These are phyloP conservation scores for Erebia ligea DNA, from an alignment of 2,888 invertebrate genomes.

Conservation along the genomic window DNA sequence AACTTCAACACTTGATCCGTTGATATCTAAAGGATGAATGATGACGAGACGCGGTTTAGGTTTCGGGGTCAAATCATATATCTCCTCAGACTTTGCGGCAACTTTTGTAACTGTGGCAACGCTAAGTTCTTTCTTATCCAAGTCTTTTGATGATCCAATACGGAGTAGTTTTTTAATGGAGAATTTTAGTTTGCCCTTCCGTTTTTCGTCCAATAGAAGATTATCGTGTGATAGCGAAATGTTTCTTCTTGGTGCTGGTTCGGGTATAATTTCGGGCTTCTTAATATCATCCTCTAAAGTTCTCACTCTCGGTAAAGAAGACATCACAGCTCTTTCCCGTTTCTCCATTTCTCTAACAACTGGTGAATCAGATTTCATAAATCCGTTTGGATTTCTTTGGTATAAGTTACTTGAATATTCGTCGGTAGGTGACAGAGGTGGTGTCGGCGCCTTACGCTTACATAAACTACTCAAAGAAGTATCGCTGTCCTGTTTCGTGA, in stretches of 20 bases:
- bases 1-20: constrained; percentile 91
- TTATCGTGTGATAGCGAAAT: constrained; percentile 91
- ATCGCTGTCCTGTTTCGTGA: constrained; percentile 83
- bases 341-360: constrained; percentile 90
- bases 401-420: constrained; percentile 80
- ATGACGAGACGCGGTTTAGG: constrained; percentile 91
- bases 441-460: constrained; percentile 91
- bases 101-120: constrained; percentile 73
- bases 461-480: constrained; percentile 81
- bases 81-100: constrained; percentile 80
- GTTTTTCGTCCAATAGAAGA: constrained; percentile 84
- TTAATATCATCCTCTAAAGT: constrained; percentile 64
- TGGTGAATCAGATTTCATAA: constrained; percentile 85
- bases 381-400: constrained; percentile 82
- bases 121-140: constrained; percentile 82
- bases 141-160: constrained; percentile 89
- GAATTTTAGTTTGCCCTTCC: constrained; percentile 88
- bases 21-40: constrained; percentile 93
- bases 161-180: constrained; percentile 92
- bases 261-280: constrained; percentile 76
- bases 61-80: constrained; percentile 82
- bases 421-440: constrained; percentile 83
- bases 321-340: constrained; percentile 84
- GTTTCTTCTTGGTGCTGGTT: constrained; percentile 87
- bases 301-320: constrained; percentile 58